Evolutionary conservation across 2,113 vertebrate species (phyloP), one percentile per base, ranked within the genome.

Genomic region (Haplotaxodon microlepis): DNA sequence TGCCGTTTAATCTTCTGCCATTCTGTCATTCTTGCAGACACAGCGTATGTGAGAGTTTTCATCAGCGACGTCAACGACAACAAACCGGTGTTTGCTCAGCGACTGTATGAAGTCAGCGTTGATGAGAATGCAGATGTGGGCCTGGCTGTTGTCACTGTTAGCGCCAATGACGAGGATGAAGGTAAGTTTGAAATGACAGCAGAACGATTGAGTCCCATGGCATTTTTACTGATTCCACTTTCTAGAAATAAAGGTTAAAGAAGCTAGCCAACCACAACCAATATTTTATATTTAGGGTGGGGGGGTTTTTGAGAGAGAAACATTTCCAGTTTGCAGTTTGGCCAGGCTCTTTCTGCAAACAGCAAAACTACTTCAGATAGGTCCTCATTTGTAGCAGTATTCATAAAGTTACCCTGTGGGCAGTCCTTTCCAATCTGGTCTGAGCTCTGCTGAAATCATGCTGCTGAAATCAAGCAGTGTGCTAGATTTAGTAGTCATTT

Each of bases 11-110:
- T 92, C 84, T 84, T 51, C 53, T 83, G 40, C 85, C 56, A 4
- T 87, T 85, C 88, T 91, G 82, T 92, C 84, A 10, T 91, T 92
- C 81, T 80, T 90, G 92, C 94, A 98, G 97, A 98, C 95, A 97
- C 97, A 0, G 97, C 97, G 12, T 97, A 97, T 19, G 97, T 98
- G 95, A 96, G 95, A 9, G 80, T 98, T 93, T 97, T 97, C 94
- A 95, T 98, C 97, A 98, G 96, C 6, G 97, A 98, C n/a, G 96
- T 98, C 92, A 98, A 98, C 53, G 97, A 98, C 96, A 98, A 98
- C 97, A 98, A 97, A 85, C 97, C 97, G 1, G 80, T 96, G 82
- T 99, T 98, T 81, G 93, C 96, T 89, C 97, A 96, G 89, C 93
- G 95, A 1, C 93, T 97, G 93, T 98, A 98, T 84, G 97, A 98